Evolutionary conservation across 2,113 vertebrate species (phyloP), one percentile per base, ranked within the genome.

Genomic region (Tricholaema leucomelas): DNA sequence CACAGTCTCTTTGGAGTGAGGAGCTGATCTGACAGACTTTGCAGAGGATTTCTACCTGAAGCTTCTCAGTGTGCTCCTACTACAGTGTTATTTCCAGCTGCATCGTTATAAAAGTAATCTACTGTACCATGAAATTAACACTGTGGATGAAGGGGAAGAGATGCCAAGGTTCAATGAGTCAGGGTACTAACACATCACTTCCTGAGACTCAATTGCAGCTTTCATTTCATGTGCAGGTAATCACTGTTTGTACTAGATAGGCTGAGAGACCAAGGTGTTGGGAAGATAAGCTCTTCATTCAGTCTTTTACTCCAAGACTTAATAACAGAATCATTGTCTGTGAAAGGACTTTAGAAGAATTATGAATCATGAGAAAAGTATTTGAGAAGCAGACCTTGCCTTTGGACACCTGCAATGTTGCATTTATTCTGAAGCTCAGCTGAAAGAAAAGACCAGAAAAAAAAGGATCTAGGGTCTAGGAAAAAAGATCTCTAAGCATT

Each of bases 231-330:
- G 52, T 63, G 78, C 67, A 73, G 74, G 64, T 92, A 80, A 73
- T 85, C 21, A 2, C 69, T 77, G 55, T 35, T 90, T 81, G 61
- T 59, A 38, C 59, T 36, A 30, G 75, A 46, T 55, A 69, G 63
- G 44, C 73, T 88, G 21, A 48, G 70, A 55, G 33, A 46, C 63
- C 55, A 46, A 88, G 88, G 10, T 0, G 4, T 88, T 90, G 36
- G 73, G 66, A 72, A 88, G 77, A 96, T 85, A 88, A 94, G 61
- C 46, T 46, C 60, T 84, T 94, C 81, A 60, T 83, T 95, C 93
- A 81, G 35, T 70, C 77, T 88, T 93, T 36, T 88, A 1, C 63
- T 90, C 31, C 25, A 73, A 80, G 71, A 30, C 74, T 76, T 35
- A 81, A 80, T 88, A 95, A 92, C 36, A 82, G 63, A 90, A 56